Conservation (phyloP, 2,113 vertebrate genomes). For the Aegypius monachus region DNA sequence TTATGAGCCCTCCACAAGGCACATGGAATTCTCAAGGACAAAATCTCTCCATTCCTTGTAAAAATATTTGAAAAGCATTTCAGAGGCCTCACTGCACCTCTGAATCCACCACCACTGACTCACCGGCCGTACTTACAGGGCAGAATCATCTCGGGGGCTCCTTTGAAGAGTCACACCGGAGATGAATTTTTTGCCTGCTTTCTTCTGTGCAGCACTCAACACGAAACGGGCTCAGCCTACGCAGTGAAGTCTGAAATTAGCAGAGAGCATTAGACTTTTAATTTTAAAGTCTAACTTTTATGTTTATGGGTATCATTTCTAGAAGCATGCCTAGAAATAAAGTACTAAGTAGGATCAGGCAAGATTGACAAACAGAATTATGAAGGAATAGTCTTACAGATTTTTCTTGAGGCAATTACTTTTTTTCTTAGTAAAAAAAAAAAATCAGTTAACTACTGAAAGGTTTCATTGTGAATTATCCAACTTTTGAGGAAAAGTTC, state of each 20-base stretch:
- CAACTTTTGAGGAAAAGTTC: neutral
- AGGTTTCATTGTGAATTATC: neutral
- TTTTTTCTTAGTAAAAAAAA: neutral
- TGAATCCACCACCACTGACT: neutral
- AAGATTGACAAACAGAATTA: neutral
- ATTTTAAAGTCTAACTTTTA: neutral
- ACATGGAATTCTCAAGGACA: slow-evolving; percentile 17
- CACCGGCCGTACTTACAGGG: neutral
- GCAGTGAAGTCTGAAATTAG: neutral
- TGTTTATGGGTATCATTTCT: neutral
- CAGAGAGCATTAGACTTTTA: neutral
- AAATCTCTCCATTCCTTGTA: neutral
- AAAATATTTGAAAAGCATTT: slow-evolving; percentile 58
- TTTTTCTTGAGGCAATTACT: neutral
- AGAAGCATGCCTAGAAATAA: neutral
- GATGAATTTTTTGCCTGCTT: neutral
- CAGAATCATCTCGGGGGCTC: neutral
- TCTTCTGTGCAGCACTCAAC: neutral
- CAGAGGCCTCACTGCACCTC: neutral
- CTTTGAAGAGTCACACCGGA: neutral
- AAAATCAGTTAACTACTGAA: neutral
- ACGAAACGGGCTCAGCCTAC: neutral
- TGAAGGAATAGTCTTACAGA: neutral
- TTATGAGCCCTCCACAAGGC: slow-evolving; percentile 19
- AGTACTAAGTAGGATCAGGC: neutral